Evolutionary conservation across 23 tunicate species (phyloP).

Genomic region (Ciona savignyi): DNA sequence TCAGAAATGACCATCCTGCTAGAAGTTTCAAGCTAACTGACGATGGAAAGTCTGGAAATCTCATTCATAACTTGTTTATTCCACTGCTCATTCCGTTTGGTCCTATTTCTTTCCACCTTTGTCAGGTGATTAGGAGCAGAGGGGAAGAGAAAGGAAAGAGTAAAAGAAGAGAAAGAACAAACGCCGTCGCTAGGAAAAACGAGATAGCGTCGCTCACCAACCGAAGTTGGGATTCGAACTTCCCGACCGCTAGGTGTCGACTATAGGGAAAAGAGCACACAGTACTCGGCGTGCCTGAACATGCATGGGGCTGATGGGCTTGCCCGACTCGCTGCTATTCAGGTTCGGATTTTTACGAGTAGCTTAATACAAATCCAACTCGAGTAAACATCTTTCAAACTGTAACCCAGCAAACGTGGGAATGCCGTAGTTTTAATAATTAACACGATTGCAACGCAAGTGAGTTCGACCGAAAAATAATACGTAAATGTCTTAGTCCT

Average conservation of each 20-base stretch:
- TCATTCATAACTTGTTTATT: not conserved
- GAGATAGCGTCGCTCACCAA: conserved; percentile 40
- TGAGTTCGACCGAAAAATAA: not conserved
- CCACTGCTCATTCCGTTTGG: not conserved
- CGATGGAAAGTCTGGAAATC: not conserved
- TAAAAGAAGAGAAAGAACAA: not conserved
- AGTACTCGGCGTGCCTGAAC: conserved; percentile 1
- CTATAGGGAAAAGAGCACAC: not conserved
- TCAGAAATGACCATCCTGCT: not conserved
- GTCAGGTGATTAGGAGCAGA: not conserved
- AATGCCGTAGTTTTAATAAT: not conserved
- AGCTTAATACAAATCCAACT: not conserved
- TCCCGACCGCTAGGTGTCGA: not conserved
- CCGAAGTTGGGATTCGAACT: conserved; percentile 17
- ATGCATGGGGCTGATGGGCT: not conserved
- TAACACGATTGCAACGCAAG: not conserved
- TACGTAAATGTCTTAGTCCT: too few relatives aligned
- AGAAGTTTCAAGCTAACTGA: not conserved
- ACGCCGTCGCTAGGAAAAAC: conserved; percentile 9
- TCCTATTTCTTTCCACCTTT: not conserved
- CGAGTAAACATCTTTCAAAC: not conserved
- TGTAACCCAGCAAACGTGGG: not conserved
- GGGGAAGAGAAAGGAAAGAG: not conserved
- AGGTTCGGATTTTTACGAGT: not conserved
- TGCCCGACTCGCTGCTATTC: not conserved